phyloP scores from a whole-genome alignment of 2,888 invertebrate species.

The Chelonus formosanus region DNA sequence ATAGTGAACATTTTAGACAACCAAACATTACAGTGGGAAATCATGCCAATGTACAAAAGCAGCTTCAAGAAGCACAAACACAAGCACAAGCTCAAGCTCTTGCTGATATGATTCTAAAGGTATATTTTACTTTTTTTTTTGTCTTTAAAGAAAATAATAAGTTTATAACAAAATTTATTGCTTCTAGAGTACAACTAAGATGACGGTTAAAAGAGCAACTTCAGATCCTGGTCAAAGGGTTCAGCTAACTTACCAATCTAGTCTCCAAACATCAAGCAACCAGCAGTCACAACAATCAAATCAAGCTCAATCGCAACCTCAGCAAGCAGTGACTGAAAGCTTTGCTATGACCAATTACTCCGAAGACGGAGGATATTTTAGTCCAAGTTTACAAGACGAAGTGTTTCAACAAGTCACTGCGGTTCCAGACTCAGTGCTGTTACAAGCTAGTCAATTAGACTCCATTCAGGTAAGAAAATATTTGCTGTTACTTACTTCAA shows the following conservation, averaged over 20 bases:
- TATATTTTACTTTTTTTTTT: conserved; percentile 28
- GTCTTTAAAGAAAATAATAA: conserved; percentile 61
- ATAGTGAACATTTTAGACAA: conserved; percentile 68
- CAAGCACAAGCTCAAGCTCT: conserved; percentile 80
- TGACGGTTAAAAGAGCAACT: conserved; percentile 77
- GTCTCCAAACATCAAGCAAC: conserved; percentile 53
- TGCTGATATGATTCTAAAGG: conserved; percentile 78
- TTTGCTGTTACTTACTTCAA: neutral
- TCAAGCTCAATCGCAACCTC: conserved; percentile 44
- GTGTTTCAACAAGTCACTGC: conserved; percentile 75
- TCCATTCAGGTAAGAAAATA: conserved; percentile 61
- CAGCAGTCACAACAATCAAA: conserved; percentile 41
- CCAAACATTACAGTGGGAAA: conserved; percentile 60
- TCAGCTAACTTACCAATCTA: conserved; percentile 64
- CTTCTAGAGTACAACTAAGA: conserved; percentile 54
- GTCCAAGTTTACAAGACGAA: conserved; percentile 72
- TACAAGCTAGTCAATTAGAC: conserved; percentile 73
- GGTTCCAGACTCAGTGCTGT: conserved; percentile 73
- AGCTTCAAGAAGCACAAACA: conserved; percentile 63
- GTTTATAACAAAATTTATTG: neutral
- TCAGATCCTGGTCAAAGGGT: conserved; percentile 78
- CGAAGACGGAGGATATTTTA: conserved; percentile 64
- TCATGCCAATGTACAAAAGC: conserved; percentile 59
- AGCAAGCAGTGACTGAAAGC: conserved; percentile 57
- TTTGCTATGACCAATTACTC: conserved; percentile 63